These are phyloP conservation scores for Loxodonta africana DNA, from an alignment of 2,113 vertebrate species.

Conservation along the genomic window DNA sequence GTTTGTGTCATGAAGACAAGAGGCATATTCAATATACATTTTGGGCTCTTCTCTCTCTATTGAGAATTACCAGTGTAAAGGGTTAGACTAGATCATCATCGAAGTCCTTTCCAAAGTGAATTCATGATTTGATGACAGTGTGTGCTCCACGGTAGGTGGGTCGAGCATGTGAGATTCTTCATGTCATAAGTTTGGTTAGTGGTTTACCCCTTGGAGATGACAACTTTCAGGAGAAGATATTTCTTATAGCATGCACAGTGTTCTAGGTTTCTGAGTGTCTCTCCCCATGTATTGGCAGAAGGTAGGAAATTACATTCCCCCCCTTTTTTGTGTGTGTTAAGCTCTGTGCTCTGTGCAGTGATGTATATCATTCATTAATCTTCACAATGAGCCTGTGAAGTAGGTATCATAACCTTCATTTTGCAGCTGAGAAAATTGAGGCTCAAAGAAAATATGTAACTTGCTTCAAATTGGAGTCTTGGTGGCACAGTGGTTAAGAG, in stretches of 20 bases:
- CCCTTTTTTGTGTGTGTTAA: not conserved
- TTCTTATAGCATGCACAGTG: not conserved
- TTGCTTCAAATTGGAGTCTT: not conserved
- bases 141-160: not conserved
- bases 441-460: constrained; percentile 1
- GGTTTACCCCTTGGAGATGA: not conserved
- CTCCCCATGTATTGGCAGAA: not conserved
- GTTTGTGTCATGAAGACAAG: not conserved
- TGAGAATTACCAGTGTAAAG: constrained; percentile 44
- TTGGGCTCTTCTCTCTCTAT: constrained; percentile 11
- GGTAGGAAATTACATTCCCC: not conserved
- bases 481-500: too few species aligned
- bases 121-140: constrained; percentile 1
- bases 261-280: constrained; percentile 38
- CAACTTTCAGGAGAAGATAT: not conserved
- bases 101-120: constrained; percentile 46
- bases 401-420: not conserved
- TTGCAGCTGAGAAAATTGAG: constrained; percentile 30
- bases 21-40: not conserved
- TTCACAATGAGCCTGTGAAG: not conserved
- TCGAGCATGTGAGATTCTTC: not conserved
- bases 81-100: not conserved
- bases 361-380: not conserved
- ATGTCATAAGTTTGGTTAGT: not conserved
- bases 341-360: not conserved